Base-by-base conservation (phyloP, 2,797 vertebrate genomes). In the Lithobates pipiens region DNA sequence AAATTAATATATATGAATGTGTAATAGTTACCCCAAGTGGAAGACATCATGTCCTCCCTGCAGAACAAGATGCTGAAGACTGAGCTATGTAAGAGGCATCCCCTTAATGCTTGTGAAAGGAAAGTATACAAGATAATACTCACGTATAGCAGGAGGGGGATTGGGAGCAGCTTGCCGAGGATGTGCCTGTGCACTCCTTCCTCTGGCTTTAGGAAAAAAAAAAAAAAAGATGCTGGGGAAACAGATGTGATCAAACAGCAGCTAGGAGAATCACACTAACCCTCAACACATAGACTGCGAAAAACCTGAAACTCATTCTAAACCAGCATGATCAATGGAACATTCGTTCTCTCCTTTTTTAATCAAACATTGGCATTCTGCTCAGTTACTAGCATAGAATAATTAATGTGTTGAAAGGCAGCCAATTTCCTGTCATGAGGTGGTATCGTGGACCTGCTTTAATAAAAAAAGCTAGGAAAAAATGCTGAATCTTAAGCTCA, bases 21-120 rank as follows among this genome's bases (percentile, higher is more conserved):
- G 21, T 61, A 21, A 88, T 88, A 86, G 29, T 88, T 42, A 88
- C 69, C 82, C 88, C 70, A 80, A 72, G 76, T 82, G 25, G 87
- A 73, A 89, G 63, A 82, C 46, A 87, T 88, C 88, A 86, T 74
- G 5, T 10, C 7, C 83, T 86, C 16, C 23, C 80, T 86, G 84
- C 80, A 83, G 84, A 83, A 84, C 88, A 71, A 34, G 46, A 89
- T 89, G 87, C 86, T 16, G 88, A 2, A 70, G 65, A 63, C 88
- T 91, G 89, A 90, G 89, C 77, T 85, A 87, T 74, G 77, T 84
- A 91, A 39, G 90, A 92, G 90, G 86, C 91, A 89, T 88, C 83
- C 71, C 88, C 90, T 90, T 57, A 88, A 91, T 91, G 89, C 88
- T 85, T 88, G 90, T 90, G 85, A 90, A 88, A 89, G 90, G 71